Conservation (phyloP, 2,797 vertebrate genomes). For the Periophthalmus magnuspinnatus region DNA sequence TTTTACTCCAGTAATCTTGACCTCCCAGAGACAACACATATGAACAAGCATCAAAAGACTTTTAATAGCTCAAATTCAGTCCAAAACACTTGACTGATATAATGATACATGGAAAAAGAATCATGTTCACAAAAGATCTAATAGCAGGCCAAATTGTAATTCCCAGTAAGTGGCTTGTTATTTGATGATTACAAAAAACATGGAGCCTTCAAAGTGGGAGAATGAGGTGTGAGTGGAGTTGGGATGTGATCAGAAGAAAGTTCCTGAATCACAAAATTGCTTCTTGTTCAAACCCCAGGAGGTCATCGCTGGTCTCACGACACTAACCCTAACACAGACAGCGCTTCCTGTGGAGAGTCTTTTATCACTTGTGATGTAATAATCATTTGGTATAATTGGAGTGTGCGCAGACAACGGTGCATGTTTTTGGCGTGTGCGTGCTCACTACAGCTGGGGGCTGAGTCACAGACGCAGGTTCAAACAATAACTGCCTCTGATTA, state of each 20-base stretch:
- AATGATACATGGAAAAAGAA: background rate
- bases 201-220: background rate
- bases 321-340: conserved; percentile 31
- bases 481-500: conserved; percentile 70
- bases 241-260: conserved; percentile 23
- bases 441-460: conserved; percentile 47
- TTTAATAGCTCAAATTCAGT: too few species aligned
- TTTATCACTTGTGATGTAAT: conserved; percentile 18
- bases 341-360: conserved; percentile 29
- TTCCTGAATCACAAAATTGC: conserved; percentile 34
- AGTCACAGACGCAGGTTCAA: conserved; percentile 71
- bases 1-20: background rate
- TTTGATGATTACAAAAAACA: background rate
- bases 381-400: conserved; percentile 28
- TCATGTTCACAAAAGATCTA: background rate
- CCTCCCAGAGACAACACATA: background rate
- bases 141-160: background rate
- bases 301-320: background rate
- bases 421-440: conserved; percentile 50
- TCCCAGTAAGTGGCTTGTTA: background rate
- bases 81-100: background rate
- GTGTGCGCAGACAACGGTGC: conserved; percentile 30
- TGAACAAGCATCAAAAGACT: background rate
- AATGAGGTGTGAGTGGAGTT: conserved; percentile 11
- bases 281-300: conserved; percentile 30